Conservation (phyloP, 2,113 vertebrate species). For the Shinisaurus crocodilurus region DNA sequence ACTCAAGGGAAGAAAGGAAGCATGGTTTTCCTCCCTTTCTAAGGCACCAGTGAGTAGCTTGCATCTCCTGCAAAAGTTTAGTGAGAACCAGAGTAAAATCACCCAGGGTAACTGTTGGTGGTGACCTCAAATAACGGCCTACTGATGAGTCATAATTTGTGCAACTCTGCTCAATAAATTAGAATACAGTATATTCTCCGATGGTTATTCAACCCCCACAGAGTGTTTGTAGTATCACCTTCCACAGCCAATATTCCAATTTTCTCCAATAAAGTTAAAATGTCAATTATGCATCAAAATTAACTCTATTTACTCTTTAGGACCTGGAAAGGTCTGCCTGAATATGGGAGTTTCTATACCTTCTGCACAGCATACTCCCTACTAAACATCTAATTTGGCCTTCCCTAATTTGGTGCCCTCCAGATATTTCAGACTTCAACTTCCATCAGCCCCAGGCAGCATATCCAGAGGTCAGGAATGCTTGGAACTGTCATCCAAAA, state of each 20-base stretch:
- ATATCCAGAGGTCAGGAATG: no score
- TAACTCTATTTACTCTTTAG: background rate
- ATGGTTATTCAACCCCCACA: background rate
- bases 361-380: background rate
- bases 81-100: background rate
- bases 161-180: background rate
- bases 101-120: background rate
- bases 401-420: no score
- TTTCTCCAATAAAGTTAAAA: background rate
- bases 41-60: background rate
- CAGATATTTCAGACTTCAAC: no score
- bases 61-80: background rate
- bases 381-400: background rate
- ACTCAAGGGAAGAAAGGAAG: no score
- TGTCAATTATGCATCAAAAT: background rate
- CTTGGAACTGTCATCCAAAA: no score
- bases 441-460: no score
- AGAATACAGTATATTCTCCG: background rate
- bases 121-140: background rate
- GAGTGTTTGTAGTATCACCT: background rate
- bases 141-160: background rate
- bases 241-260: background rate
- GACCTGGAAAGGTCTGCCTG: background rate
- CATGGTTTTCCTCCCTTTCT: background rate
- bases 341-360: background rate